Conservation (phyloP, 2,888 invertebrate genomes). For the Pyrrhosoma nymphula region DNA sequence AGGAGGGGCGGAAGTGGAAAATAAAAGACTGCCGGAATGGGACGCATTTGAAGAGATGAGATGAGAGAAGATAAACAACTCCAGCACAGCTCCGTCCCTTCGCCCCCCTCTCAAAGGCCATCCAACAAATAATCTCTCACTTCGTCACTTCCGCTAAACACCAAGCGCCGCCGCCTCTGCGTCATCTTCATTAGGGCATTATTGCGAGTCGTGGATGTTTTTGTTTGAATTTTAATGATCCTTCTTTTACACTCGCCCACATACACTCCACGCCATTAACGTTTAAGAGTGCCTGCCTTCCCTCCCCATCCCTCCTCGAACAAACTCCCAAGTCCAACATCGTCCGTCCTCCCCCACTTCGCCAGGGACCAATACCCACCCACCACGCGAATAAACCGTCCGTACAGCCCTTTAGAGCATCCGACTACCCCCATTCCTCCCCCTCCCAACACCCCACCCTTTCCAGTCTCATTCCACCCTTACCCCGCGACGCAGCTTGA, state of each 20-base stretch:
- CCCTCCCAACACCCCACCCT: neutral
- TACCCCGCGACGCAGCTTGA: no score
- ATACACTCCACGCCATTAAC: neutral
- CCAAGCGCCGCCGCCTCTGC: neutral
- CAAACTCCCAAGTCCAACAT: neutral
- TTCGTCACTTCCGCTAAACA: conserved; percentile 22
- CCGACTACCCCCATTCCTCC: neutral
- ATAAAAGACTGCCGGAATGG: neutral
- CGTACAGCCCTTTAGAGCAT: neutral
- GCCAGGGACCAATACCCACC: neutral
- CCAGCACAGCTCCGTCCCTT: neutral
- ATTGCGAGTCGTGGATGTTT: conserved; percentile 57
- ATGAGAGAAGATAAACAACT: neutral
- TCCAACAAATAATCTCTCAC: conserved; percentile 8
- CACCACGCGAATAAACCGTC: neutral
- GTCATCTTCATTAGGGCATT: conserved; percentile 59
- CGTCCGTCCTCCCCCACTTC: neutral
- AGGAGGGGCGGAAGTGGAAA: neutral
- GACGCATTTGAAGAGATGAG: neutral
- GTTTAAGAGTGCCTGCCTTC: neutral
- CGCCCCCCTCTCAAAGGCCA: neutral
- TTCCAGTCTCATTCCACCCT: neutral
- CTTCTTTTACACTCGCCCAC: neutral
- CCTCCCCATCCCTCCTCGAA: neutral
- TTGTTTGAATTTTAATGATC: conserved; percentile 61